A percentile compares a stretch with the other conserved stretches of the same genome.
phyloP scores from a whole-genome alignment of 2,888 invertebrate species.

The Meliscaeva auricollis region DNA sequence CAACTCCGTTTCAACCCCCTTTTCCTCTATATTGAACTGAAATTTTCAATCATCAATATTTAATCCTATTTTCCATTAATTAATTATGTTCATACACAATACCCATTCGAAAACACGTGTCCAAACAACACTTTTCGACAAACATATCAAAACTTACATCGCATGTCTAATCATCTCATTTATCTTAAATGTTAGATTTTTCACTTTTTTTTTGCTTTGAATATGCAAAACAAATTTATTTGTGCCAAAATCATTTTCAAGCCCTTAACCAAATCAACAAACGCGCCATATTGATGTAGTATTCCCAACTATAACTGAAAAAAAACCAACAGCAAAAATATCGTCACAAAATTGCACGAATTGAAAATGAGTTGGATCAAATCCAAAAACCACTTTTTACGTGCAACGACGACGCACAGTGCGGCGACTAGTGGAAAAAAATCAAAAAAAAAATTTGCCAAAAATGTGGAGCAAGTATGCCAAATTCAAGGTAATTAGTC shows the following conservation, averaged over 20 bases:
- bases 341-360: conserved; percentile 27
- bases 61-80: not conserved
- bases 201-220: not conserved
- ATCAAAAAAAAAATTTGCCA: too few relatives aligned
- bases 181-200: conserved; percentile 33
- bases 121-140: conserved; percentile 14
- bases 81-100: not conserved
- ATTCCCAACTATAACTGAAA: not conserved
- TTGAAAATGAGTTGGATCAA: conserved; percentile 48
- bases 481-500: too few relatives aligned
- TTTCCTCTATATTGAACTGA: not conserved
- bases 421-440: too few relatives aligned
- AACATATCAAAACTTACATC: conserved; percentile 29
- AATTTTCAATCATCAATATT: not conserved
- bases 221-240: conserved; percentile 19
- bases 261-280: conserved; percentile 31
- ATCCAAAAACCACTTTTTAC: conserved; percentile 73
- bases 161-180: conserved; percentile 36
- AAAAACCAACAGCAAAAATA: not conserved
- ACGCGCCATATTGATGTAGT: conserved; percentile 26
- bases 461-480: too few relatives aligned
- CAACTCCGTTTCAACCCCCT: too few relatives aligned
- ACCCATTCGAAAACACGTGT: conserved; percentile 36
- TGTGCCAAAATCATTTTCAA: conserved; percentile 17
- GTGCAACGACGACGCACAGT: too few relatives aligned